Evolutionary conservation across 2,888 invertebrate genomes (phyloP).

Genomic region (Notodromas monacha): DNA sequence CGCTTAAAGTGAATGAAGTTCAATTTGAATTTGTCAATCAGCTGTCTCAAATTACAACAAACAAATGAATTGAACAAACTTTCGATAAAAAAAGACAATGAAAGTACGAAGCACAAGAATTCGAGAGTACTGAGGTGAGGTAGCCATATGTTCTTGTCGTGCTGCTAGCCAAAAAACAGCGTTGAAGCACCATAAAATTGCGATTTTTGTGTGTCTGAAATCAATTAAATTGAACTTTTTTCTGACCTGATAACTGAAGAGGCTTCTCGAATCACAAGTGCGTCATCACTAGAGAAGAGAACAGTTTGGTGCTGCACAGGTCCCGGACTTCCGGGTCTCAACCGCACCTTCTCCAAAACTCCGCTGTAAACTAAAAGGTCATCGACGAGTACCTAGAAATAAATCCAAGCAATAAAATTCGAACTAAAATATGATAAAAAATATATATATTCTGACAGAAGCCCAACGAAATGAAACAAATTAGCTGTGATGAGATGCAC

Average conservation of each 20-base stretch:
- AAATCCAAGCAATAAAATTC: constrained; percentile 6
- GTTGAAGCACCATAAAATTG: too few species aligned
- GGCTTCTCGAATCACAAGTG: background rate
- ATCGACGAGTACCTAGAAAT: constrained; percentile 34
- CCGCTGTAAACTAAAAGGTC: constrained; percentile 47
- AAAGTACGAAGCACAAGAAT: too few species aligned
- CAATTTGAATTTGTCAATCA: too few species aligned
- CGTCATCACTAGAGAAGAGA: constrained; percentile 12
- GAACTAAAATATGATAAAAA: constrained; percentile 17
- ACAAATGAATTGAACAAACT: constrained; percentile 1
- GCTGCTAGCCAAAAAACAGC: too few species aligned
- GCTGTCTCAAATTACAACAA: too few species aligned
- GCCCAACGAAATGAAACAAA: too few species aligned
- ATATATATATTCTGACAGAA: too few species aligned
- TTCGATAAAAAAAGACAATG: background rate
- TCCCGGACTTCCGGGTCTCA: constrained; percentile 11
- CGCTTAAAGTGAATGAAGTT: too few species aligned
- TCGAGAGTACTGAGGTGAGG: too few species aligned
- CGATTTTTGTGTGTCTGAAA: too few species aligned
- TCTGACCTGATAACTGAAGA: background rate
- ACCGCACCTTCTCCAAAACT: constrained; percentile 18
- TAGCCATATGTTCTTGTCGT: too few species aligned
- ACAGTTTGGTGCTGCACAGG: constrained; percentile 15
- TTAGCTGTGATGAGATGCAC: too few species aligned
- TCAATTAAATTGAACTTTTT: background rate